These are phyloP conservation scores for Laothoe populi DNA, from an alignment of 2,888 invertebrate genomes.

Conservation along the genomic window DNA sequence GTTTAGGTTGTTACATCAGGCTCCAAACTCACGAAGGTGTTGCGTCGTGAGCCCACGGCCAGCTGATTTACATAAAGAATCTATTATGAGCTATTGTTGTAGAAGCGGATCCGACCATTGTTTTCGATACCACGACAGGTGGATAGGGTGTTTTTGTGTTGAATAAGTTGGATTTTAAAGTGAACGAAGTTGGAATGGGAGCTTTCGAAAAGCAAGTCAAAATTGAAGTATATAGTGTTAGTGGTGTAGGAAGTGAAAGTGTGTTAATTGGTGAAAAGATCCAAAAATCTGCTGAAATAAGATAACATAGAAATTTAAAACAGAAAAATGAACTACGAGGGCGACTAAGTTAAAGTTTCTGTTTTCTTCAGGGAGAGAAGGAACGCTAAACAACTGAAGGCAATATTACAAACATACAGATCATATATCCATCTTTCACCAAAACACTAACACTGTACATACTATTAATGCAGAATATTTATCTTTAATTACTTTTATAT, in stretches of 20 bases:
- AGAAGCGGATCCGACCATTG: conserved; percentile 12
- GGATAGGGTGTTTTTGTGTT: conserved; percentile 3
- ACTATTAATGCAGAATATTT: no score
- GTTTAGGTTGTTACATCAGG: not conserved
- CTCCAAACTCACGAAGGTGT: conserved; percentile 20
- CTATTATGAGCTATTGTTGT: conserved; percentile 33
- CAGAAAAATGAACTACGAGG: no score
- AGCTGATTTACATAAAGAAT: conserved; percentile 41
- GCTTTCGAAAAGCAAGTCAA: not conserved
- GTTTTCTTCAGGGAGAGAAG: no score
- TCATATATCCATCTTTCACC: no score
- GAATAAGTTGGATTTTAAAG: not conserved
- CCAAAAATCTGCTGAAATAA: not conserved
- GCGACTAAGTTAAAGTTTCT: no score
- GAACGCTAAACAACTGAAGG: no score
- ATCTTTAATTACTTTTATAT: conserved; percentile 10
- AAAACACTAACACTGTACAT: no score
- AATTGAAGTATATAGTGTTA: not conserved
- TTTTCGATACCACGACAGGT: conserved; percentile 8
- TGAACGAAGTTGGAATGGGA: not conserved
- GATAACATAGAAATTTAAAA: not conserved
- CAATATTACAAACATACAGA: no score
- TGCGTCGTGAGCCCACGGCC: conserved; percentile 14
- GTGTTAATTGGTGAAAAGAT: not conserved
- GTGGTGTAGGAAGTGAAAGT: no score